Conservation (phyloP, 1,140 invertebrate species). For the Carcinoscorpius rotundicauda region DNA sequence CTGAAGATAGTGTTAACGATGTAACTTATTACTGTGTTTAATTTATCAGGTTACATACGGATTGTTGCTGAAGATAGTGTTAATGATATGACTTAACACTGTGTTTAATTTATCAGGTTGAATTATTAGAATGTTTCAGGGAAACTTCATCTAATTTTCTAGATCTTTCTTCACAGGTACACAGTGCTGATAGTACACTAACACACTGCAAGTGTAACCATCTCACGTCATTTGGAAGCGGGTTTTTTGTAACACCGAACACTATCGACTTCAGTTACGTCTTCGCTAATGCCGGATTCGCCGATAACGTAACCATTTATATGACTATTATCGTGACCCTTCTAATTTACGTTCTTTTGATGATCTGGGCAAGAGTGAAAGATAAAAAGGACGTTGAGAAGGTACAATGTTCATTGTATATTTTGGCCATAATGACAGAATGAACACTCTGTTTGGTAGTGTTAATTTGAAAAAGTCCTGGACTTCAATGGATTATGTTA, state of each 20-base stretch:
- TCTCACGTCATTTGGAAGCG: slow-evolving; percentile 42
- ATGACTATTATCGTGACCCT: slow-evolving; percentile 39
- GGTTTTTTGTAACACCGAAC: slow-evolving; percentile 41
- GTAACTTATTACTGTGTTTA: no score
- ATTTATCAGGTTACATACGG: no score
- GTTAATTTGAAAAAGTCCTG: no score
- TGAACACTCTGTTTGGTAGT: no score
- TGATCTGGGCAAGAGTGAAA: slow-evolving; percentile 37
- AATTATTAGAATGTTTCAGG: no score
- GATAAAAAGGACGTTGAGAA: slow-evolving; percentile 39
- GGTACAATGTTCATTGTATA: slow-evolving; percentile 21
- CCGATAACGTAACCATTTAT: slow-evolving; percentile 43
- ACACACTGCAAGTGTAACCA: slow-evolving; percentile 41
- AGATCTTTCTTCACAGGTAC: slow-evolving; percentile 20
- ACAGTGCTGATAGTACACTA: slow-evolving; percentile 21
- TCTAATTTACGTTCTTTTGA: slow-evolving; percentile 34
- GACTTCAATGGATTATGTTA: no score
- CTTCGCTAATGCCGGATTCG: slow-evolving; percentile 41
- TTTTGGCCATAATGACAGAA: no score
- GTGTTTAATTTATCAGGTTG: no score
- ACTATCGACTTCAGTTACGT: slow-evolving; percentile 44
- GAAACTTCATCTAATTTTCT: no score
- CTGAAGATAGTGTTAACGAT: no score
- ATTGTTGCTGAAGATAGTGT: no score
- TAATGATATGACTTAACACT: no score